These are phyloP conservation scores for Perizoma affinitatum DNA, from an alignment of 2,888 invertebrate genomes.

Conservation along the genomic window DNA sequence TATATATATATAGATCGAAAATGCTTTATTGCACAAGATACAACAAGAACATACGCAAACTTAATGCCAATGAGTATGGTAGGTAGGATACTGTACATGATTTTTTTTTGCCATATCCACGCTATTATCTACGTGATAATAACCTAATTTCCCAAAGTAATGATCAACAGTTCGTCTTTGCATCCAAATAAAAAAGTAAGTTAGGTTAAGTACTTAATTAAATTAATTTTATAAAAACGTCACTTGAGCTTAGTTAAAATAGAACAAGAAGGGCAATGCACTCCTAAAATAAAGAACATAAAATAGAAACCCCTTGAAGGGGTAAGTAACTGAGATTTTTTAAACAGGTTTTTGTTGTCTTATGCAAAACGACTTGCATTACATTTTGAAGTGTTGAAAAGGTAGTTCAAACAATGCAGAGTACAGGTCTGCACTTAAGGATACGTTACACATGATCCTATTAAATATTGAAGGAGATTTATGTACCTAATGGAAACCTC, in stretches of 20 bases:
- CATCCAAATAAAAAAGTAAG: too few relatives aligned
- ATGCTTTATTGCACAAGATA: too few relatives aligned
- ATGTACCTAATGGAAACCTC: not conserved
- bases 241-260: conserved; percentile 5
- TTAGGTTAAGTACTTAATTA: too few relatives aligned
- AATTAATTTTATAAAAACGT: not conserved
- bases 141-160: too few relatives aligned
- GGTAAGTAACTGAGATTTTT: conserved; percentile 24
- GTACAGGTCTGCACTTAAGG: conserved; percentile 19
- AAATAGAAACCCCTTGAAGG: conserved; percentile 28
- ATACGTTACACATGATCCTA: conserved; percentile 6
- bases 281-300: conserved; percentile 30
- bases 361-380: conserved; percentile 27
- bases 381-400: conserved; percentile 28
- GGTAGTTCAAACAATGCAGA: conserved; percentile 23
- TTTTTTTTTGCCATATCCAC: too few relatives aligned
- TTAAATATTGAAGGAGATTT: not conserved
- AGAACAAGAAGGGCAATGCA: conserved; percentile 30
- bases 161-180: too few relatives aligned
- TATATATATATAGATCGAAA: too few relatives aligned
- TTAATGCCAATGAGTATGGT: too few relatives aligned
- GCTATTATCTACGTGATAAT: too few relatives aligned
- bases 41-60: too few relatives aligned
- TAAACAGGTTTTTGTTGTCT: conserved; percentile 31
- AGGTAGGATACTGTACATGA: too few relatives aligned